Evolutionary conservation across 2,113 vertebrate genomes (phyloP).

Genomic region (Siphamia tubifer): DNA sequence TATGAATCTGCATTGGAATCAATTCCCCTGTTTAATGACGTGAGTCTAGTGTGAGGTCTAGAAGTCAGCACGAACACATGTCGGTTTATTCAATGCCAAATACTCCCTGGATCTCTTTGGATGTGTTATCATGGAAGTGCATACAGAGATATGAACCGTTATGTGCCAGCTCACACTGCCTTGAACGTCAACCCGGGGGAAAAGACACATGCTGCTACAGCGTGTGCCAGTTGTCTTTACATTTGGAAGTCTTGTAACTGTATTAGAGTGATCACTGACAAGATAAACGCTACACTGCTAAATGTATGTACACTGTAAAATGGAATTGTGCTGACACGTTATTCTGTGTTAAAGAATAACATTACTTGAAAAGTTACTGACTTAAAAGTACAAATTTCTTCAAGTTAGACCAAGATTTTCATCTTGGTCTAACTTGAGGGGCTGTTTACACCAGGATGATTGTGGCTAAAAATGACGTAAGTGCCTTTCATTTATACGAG

Average conservation of each 20-base stretch:
- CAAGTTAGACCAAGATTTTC: no score
- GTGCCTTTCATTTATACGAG: no score
- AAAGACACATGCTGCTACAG: not conserved
- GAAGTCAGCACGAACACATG: not conserved
- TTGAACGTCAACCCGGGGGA: not conserved
- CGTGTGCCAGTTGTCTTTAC: not conserved
- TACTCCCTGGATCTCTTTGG: not conserved
- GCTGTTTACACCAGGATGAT: no score
- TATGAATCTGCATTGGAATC: constrained; percentile 13
- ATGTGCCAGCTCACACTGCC: not conserved
- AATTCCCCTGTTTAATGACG: not conserved
- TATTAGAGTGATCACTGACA: no score
- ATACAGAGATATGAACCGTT: not conserved
- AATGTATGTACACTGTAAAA: no score
- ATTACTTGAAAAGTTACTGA: no score
- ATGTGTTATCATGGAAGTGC: not conserved
- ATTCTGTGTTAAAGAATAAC: no score
- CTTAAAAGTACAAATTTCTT: no score
- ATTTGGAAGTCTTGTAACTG: not conserved
- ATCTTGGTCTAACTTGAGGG: no score
- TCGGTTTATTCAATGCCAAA: constrained; percentile 11
- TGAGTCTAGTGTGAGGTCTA: not conserved
- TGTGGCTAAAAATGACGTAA: no score
- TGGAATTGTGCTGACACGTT: no score
- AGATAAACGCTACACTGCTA: no score